Conservation (phyloP, 2,888 invertebrate genomes). For the Entomobrya multifasciata region DNA sequence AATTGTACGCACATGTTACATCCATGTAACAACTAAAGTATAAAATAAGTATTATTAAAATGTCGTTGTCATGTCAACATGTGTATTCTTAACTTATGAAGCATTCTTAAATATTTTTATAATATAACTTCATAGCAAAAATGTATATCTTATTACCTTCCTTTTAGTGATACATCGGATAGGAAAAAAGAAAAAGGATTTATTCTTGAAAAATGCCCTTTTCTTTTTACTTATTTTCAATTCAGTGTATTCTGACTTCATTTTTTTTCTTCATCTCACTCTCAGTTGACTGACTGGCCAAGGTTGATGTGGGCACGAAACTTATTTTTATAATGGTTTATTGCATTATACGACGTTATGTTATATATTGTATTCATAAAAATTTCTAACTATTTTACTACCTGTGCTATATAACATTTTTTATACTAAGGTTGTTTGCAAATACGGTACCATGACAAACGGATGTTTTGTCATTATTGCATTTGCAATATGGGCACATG, state of each 20-base stretch:
- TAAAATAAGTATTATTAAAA: constrained; percentile 11
- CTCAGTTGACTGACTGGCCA: constrained; percentile 67
- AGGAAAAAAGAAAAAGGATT: constrained; percentile 33
- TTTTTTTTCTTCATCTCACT: constrained; percentile 63
- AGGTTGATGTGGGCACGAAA: constrained; percentile 69
- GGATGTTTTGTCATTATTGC: constrained; percentile 13
- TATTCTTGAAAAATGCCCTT: constrained; percentile 39
- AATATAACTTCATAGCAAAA: no score
- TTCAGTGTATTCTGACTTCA: constrained; percentile 62
- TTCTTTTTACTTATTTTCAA: constrained; percentile 39
- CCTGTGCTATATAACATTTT: constrained; percentile 9
- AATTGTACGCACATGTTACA: background rate
- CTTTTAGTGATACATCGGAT: constrained; percentile 35
- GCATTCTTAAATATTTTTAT: no score
- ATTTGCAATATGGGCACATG: background rate
- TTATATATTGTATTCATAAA: constrained; percentile 7
- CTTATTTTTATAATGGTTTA: constrained; percentile 13
- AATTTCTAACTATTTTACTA: constrained; percentile 32
- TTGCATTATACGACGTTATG: no score
- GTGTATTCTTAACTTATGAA: no score
- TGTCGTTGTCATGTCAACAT: constrained; percentile 30
- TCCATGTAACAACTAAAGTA: no score
- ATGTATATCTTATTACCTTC: background rate
- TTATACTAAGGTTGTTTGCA: background rate
- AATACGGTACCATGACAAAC: constrained; percentile 1